These are phyloP conservation scores for Itoplectis maculator DNA, from an alignment of 2,888 invertebrate species.

Conservation along the genomic window DNA sequence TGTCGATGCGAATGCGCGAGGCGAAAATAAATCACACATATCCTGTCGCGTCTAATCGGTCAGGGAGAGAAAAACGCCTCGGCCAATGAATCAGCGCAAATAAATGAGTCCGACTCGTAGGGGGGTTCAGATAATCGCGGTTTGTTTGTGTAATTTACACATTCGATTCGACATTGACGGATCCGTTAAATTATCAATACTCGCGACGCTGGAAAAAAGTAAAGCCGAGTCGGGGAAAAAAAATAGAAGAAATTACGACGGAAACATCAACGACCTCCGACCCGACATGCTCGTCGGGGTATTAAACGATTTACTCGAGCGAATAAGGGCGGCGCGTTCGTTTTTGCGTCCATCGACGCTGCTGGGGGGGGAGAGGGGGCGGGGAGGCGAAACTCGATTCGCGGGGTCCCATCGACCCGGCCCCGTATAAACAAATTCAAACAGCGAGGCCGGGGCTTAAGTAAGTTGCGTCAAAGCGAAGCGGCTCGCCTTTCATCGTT, in stretches of 20 bases:
- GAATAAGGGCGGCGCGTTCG: conserved; percentile 63
- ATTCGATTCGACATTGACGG: conserved; percentile 54
- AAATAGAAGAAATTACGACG: background rate
- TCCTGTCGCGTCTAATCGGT: conserved; percentile 46
- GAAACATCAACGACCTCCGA: conserved; percentile 10
- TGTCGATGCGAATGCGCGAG: conserved; percentile 40
- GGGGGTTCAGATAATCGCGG: conserved; percentile 17
- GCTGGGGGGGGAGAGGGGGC: too few species aligned
- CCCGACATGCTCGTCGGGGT: conserved; percentile 49
- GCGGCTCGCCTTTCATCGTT: conserved; percentile 20
- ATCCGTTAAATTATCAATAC: conserved; percentile 63
- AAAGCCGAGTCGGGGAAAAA: background rate
- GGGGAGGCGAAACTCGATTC: conserved; percentile 61
- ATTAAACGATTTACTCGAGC: conserved; percentile 71
- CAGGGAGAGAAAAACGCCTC: background rate
- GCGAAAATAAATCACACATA: conserved; percentile 55
- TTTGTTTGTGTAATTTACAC: conserved; percentile 40
- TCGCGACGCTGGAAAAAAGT: background rate
- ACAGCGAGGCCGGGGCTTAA: conserved; percentile 52
- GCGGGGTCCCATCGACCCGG: conserved; percentile 28
- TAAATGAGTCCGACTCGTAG: background rate
- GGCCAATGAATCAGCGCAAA: background rate
- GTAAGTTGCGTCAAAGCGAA: conserved; percentile 57
- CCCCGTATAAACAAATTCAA: conserved; percentile 64
- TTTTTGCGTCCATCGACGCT: conserved; percentile 29